Evolutionary conservation across 2,888 invertebrate species (phyloP).

Genomic region (Microchrysa polita): DNA sequence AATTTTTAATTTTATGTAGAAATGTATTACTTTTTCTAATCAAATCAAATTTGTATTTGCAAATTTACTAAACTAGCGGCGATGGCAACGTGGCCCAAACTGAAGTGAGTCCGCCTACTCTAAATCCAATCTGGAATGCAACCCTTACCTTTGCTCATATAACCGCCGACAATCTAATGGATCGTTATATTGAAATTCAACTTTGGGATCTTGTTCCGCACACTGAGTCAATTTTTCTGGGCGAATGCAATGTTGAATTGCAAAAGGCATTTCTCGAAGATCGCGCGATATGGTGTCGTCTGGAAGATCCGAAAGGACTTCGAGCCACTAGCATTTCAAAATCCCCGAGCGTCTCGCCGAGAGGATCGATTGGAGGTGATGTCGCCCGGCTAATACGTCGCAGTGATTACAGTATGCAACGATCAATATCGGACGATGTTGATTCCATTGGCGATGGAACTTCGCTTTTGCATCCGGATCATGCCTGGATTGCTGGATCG

Average conservation of each 20-base stretch:
- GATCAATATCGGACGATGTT: constrained; percentile 79
- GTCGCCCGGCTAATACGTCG: constrained; percentile 73
- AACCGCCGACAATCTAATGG: constrained; percentile 81
- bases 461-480: constrained; percentile 84
- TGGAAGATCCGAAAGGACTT: constrained; percentile 80
- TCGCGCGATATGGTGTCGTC: constrained; percentile 88
- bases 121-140: constrained; percentile 93
- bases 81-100: constrained; percentile 82
- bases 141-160: constrained; percentile 85
- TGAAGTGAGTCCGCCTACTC: constrained; percentile 85
- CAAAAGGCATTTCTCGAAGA: constrained; percentile 86
- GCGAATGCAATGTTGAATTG: constrained; percentile 75
- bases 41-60: too few species aligned
- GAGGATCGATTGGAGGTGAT: constrained; percentile 78
- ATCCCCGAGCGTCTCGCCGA: constrained; percentile 81
- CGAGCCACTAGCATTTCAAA: constrained; percentile 68
- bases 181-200: constrained; percentile 84
- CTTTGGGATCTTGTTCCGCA: constrained; percentile 89
- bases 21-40: too few species aligned
- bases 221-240: constrained; percentile 82
- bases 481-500: constrained; percentile 81
- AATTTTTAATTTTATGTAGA: too few species aligned
- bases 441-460: constrained; percentile 80
- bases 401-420: constrained; percentile 77
- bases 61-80: constrained; percentile 70